A percentile compares a stretch with the other conserved stretches of the same genome.
These are phyloP conservation scores for Tromatobia lineatoria DNA, from an alignment of 2,888 invertebrate species.

Conservation along the genomic window DNA sequence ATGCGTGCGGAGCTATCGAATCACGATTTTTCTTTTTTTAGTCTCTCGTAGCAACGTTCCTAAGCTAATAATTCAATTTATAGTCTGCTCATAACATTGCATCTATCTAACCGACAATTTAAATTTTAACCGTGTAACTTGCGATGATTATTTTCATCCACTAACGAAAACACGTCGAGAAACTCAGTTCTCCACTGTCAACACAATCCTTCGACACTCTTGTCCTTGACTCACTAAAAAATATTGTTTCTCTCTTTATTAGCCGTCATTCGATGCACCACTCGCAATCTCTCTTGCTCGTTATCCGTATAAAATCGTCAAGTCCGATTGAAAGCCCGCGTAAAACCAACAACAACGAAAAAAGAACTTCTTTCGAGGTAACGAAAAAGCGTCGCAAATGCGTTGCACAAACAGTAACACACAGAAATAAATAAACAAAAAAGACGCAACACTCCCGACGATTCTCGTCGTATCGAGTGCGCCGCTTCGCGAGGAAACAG, in stretches of 20 bases:
- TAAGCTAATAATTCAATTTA: neutral
- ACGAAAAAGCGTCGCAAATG: neutral
- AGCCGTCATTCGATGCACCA: constrained; percentile 8
- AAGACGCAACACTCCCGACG: constrained; percentile 37
- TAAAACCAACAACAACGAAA: neutral
- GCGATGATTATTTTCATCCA: too few relatives aligned
- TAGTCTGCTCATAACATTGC: constrained; percentile 10
- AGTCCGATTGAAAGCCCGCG: neutral
- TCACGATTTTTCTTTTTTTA: neutral
- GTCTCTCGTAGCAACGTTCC: constrained; percentile 15
- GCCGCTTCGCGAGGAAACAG: constrained; percentile 45
- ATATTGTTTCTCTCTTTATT: neutral
- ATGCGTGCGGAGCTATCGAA: neutral
- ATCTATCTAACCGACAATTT: neutral
- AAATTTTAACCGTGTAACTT: too few relatives aligned
- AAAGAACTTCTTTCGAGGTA: too few relatives aligned
- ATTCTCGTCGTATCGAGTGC: constrained; percentile 36
- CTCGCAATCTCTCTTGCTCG: constrained; percentile 1
- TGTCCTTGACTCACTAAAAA: neutral
- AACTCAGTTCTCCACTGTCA: constrained; percentile 32
- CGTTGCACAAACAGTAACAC: neutral
- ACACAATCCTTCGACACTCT: constrained; percentile 24
- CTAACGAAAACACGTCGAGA: constrained; percentile 1
- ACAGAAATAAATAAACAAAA: neutral
- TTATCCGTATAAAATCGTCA: constrained; percentile 12